Conservation (phyloP, 2,797 vertebrate species). For the Caiman crocodilus region DNA sequence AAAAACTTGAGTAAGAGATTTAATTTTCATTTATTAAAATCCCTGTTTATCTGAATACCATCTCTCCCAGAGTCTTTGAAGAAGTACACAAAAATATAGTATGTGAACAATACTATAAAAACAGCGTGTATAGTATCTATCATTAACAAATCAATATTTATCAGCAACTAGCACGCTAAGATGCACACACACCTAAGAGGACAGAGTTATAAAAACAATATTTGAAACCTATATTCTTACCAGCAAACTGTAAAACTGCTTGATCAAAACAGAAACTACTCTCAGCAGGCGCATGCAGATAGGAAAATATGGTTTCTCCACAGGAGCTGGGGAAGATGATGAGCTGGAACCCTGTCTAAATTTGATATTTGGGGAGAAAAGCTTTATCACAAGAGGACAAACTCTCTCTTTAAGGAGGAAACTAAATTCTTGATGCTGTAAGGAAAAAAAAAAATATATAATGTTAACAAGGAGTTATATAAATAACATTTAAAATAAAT, state of each 20-base stretch:
- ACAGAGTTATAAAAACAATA: not conserved
- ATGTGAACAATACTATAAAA: not conserved
- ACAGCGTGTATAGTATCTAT: not conserved
- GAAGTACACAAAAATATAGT: not conserved
- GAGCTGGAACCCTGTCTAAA: slow-evolving; percentile 94
- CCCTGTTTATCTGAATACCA: not conserved
- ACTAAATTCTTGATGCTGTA: slow-evolving; percentile 98
- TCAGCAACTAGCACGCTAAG: not conserved
- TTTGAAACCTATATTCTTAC: slow-evolving; percentile 79
- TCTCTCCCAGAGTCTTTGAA: not conserved
- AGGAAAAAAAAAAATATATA: slow-evolving; percentile 26
- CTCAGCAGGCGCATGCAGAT: slow-evolving; percentile 98
- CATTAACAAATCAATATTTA: fast-evolving
- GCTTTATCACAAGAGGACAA: slow-evolving; percentile 98
- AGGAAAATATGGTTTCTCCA: slow-evolving; percentile 98
- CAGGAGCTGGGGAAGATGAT: slow-evolving; percentile 92
- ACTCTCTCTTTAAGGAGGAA: slow-evolving; percentile 98
- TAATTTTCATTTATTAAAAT: not conserved
- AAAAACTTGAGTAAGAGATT: too few relatives aligned
- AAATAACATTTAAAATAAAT: not conserved
- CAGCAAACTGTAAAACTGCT: slow-evolving; percentile 98
- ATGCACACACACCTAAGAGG: not conserved
- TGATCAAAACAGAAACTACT: slow-evolving; percentile 98
- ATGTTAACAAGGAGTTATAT: not conserved
- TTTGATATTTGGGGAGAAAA: slow-evolving; percentile 99